phyloP scores from a whole-genome alignment of 2,113 vertebrate species.

The Himantopus leucocephalus region DNA sequence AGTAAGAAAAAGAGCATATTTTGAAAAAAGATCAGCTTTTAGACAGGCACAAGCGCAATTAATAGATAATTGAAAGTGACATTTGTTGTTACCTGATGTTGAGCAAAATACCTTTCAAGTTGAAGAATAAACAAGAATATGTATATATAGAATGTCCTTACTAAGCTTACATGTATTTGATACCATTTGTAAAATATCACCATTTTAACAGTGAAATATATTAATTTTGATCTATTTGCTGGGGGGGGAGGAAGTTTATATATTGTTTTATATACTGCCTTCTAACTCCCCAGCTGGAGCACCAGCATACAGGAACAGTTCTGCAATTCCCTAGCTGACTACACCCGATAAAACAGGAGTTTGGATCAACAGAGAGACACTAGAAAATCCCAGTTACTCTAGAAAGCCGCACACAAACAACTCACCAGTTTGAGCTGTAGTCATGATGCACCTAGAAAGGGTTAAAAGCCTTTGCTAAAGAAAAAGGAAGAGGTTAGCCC shows the following conservation, averaged over 20 bases:
- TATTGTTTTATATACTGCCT: neutral
- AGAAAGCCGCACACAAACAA: neutral
- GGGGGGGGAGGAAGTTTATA: neutral
- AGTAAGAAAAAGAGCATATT: neutral
- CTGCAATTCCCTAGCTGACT: neutral
- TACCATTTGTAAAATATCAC: neutral
- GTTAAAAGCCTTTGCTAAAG: conserved; percentile 39
- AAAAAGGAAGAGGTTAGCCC: conserved; percentile 57
- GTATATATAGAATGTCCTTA: neutral
- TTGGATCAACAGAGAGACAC: neutral
- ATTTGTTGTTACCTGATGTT: neutral
- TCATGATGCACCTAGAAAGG: neutral
- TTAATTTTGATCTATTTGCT: neutral
- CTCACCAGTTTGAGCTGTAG: neutral
- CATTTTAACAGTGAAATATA: neutral
- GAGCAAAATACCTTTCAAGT: neutral
- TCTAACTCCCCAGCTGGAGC: neutral
- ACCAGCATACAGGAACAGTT: neutral
- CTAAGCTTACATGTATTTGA: neutral
- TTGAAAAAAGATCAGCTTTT: neutral
- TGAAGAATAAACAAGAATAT: neutral
- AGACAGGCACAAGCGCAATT: neutral
- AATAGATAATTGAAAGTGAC: neutral
- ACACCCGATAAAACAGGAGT: neutral
- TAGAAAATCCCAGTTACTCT: neutral